These are phyloP conservation scores for Meta bourneti DNA, from an alignment of 2,888 invertebrate species.

Conservation along the genomic window DNA sequence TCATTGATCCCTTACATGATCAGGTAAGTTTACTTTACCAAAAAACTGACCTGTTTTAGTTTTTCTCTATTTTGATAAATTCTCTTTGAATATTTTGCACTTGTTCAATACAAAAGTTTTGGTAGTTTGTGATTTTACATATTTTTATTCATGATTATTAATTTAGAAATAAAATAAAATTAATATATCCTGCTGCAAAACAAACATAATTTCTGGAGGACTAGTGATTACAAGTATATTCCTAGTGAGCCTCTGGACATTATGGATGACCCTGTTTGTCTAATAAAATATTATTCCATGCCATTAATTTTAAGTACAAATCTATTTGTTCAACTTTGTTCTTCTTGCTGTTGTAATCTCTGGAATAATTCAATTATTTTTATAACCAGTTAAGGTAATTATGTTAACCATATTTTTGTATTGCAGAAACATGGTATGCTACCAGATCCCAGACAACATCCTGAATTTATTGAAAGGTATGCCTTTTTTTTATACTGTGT, in stretches of 20 bases:
- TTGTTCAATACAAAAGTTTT: background rate
- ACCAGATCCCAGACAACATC: conserved; percentile 74
- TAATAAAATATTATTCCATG: too few species aligned
- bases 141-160: background rate
- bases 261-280: too few species aligned
- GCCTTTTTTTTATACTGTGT: background rate
- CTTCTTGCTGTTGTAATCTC: too few species aligned
- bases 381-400: too few species aligned
- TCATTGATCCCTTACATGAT: conserved; percentile 81
- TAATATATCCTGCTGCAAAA: too few species aligned
- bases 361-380: too few species aligned
- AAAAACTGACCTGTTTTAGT: background rate
- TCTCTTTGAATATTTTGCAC: background rate
- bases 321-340: too few species aligned
- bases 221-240: too few species aligned
- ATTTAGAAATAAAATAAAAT: background rate
- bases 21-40: conserved; percentile 68
- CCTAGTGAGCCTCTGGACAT: too few species aligned
- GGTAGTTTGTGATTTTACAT: background rate
- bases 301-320: too few species aligned
- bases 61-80: background rate
- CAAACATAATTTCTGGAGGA: too few species aligned
- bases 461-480: conserved; percentile 74
- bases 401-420: background rate
- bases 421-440: conserved; percentile 71